phyloP scores from a whole-genome alignment of 2,113 vertebrate genomes.

The Chrysemys picta region DNA sequence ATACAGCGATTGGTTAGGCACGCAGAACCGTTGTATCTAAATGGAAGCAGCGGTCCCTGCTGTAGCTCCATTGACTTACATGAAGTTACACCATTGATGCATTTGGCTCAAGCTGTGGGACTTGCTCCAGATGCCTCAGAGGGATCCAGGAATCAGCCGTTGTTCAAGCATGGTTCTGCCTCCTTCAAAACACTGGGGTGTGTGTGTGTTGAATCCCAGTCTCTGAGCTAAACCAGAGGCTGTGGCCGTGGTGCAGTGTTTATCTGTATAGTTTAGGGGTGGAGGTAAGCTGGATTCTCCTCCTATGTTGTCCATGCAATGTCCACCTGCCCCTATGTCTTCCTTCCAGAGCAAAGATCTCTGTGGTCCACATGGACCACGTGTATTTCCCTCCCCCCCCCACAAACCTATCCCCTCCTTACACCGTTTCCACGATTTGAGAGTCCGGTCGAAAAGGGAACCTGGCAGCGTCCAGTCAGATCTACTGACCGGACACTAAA shows the following conservation, averaged over 20 bases:
- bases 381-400: fast-evolving
- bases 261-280: background rate
- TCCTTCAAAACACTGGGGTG: background rate
- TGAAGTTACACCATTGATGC: fast-evolving
- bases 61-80: background rate
- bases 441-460: too few species aligned
- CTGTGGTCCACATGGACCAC: background rate
- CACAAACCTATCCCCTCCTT: background rate
- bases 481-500: too few species aligned
- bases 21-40: background rate
- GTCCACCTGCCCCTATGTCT: background rate
- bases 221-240: background rate
- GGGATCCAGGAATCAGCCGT: background rate
- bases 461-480: too few species aligned
- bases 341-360: background rate
- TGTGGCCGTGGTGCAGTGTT: fast-evolving
- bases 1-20: background rate
- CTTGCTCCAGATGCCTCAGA: background rate
- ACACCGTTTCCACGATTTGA: background rate
- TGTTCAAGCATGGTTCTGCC: background rate
- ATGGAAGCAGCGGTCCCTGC: background rate
- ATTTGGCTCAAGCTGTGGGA: background rate
- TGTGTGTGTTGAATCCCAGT: fast-evolving
- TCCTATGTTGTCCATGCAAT: background rate
- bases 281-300: fast-evolving